Conservation (phyloP, 2,888 invertebrate species). For the Cephonodes hylas region DNA sequence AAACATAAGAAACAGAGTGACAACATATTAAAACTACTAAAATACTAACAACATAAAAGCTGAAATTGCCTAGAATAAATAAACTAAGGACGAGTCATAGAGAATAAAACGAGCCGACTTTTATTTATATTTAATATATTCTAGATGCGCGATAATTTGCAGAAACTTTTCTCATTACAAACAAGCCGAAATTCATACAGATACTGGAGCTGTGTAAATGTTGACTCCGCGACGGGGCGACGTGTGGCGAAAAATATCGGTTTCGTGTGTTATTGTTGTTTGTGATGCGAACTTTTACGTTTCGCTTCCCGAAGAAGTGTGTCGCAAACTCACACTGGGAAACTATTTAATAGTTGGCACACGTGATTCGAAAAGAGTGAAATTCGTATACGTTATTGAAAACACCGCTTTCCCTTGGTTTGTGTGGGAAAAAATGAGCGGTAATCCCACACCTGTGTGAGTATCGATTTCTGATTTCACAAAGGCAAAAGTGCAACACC, state of each 20-base stretch:
- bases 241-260: conserved; percentile 32
- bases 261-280: conserved; percentile 33
- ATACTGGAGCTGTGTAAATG: conserved; percentile 34
- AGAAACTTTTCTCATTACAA: conserved; percentile 46
- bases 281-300: conserved; percentile 30
- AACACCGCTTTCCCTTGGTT: not conserved
- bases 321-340: conserved; percentile 23
- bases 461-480: conserved; percentile 52
- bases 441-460: conserved; percentile 9
- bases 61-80: not conserved
- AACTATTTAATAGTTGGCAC: conserved; percentile 26
- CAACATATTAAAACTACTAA: too few relatives aligned
- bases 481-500: conserved; percentile 41
- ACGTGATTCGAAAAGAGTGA: conserved; percentile 21
- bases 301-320: conserved; percentile 25
- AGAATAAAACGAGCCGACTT: not conserved
- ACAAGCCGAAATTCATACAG: conserved; percentile 31
- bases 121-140: not conserved
- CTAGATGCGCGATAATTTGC: conserved; percentile 21
- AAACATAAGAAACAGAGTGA: too few relatives aligned
- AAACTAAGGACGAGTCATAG: not conserved
- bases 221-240: conserved; percentile 33
- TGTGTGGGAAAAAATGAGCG: conserved; percentile 9
- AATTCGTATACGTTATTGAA: conserved; percentile 14
- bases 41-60: not conserved